phyloP scores from a whole-genome alignment of 2,888 invertebrate species.

The Zaprionus lineosus region DNA sequence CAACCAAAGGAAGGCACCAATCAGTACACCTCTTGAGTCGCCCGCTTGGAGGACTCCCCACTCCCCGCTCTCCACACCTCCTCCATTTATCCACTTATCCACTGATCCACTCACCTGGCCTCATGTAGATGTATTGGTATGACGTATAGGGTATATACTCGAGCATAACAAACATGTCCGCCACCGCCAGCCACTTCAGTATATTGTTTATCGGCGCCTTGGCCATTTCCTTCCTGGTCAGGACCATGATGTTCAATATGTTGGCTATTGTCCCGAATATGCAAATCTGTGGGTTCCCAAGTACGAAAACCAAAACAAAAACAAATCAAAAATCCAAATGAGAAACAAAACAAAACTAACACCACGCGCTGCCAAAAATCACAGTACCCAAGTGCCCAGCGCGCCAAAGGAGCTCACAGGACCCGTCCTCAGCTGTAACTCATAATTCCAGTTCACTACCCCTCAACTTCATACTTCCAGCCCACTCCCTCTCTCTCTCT shows the following conservation, averaged over 20 bases:
- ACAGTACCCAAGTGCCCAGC: slow-evolving; percentile 3
- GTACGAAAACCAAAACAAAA: background rate
- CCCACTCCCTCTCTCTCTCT: no score
- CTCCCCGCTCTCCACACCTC: no score
- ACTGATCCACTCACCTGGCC: slow-evolving; percentile 86
- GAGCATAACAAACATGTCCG: slow-evolving; percentile 95
- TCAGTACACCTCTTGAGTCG: no score
- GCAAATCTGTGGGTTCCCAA: slow-evolving; percentile 87
- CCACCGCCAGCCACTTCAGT: slow-evolving; percentile 91
- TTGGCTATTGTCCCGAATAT: slow-evolving; percentile 94
- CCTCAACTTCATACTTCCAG: background rate
- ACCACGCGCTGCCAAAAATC: no score
- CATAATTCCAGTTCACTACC: background rate
- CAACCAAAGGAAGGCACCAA: no score
- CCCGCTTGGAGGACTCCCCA: no score
- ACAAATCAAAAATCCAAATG: background rate
- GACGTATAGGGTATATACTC: slow-evolving; percentile 91
- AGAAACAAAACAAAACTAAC: slow-evolving; percentile 6
- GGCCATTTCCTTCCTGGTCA: slow-evolving; percentile 91
- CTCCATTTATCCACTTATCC: no score
- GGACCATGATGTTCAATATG: slow-evolving; percentile 92
- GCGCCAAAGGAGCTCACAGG: background rate
- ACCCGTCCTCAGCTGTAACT: background rate
- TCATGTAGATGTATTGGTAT: slow-evolving; percentile 86
- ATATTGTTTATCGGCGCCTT: slow-evolving; percentile 93